phyloP scores from a whole-genome alignment of 2,888 invertebrate species.

The Lithophane ornitopus region DNA sequence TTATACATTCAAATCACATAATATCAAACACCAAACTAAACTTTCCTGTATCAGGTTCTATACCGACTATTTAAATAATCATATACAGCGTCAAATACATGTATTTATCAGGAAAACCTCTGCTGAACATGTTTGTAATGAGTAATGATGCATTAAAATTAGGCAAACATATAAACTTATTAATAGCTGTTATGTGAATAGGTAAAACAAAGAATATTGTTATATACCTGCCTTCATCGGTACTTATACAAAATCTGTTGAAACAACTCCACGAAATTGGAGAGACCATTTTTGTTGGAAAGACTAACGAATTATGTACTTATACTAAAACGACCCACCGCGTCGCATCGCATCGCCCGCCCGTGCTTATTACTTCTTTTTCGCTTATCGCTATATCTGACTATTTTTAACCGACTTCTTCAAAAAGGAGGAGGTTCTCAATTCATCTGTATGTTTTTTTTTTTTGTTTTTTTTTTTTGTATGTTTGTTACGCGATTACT shows the following conservation, averaged over 20 bases:
- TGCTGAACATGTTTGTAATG: conserved; percentile 34
- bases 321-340: too few relatives aligned
- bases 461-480: too few relatives aligned
- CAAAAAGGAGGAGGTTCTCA: too few relatives aligned
- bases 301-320: too few relatives aligned
- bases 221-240: background rate
- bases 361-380: too few relatives aligned
- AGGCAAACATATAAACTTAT: conserved; percentile 7
- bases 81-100: background rate
- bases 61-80: conserved; percentile 18
- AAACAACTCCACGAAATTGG: too few relatives aligned
- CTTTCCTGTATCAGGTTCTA: conserved; percentile 39
- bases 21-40: background rate
- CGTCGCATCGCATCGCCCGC: too few relatives aligned
- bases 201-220: background rate
- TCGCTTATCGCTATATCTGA: too few relatives aligned
- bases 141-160: conserved; percentile 22
- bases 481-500: too few relatives aligned
- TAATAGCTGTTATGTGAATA: background rate
- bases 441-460: too few relatives aligned
- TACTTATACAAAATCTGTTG: background rate
- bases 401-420: too few relatives aligned
- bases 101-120: conserved; percentile 53
- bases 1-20: conserved; percentile 14
- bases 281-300: background rate